Conservation (phyloP, 2,888 invertebrate genomes). For the Margaritifera margaritifera region DNA sequence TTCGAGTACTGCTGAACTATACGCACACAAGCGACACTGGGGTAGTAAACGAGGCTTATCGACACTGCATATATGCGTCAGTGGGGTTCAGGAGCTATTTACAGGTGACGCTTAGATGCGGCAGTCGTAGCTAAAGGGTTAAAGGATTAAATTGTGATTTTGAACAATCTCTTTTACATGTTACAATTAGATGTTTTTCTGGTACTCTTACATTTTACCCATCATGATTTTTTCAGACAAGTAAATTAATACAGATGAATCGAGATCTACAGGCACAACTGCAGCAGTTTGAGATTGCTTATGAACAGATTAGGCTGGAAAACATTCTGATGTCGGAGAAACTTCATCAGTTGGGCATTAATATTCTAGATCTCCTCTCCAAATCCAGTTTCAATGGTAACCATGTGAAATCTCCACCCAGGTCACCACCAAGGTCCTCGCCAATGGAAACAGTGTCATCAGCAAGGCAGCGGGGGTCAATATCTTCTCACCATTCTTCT, state of each 20-base stretch:
- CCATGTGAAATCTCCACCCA: slow-evolving; percentile 22
- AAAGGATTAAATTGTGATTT: no score
- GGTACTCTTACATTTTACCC: not conserved
- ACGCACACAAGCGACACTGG: no score
- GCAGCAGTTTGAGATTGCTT: slow-evolving; percentile 55
- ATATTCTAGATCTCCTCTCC: slow-evolving; percentile 46
- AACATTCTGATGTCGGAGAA: slow-evolving; percentile 54
- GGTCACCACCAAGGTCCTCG: slow-evolving; percentile 27
- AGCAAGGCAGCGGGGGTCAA: slow-evolving; percentile 11
- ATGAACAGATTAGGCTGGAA: slow-evolving; percentile 54
- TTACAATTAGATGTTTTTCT: not conserved
- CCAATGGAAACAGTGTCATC: slow-evolving; percentile 25
- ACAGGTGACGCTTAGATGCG: no score
- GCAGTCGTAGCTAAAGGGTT: no score
- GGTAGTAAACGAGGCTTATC: no score
- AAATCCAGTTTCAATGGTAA: slow-evolving; percentile 36
- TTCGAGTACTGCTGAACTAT: no score
- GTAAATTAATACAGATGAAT: slow-evolving; percentile 45
- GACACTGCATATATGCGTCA: no score
- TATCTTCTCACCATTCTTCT: no score
- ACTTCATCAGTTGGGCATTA: slow-evolving; percentile 47
- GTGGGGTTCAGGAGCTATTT: no score
- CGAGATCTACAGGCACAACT: slow-evolving; percentile 49
- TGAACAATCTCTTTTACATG: slow-evolving; percentile 3
- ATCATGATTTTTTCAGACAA: slow-evolving; percentile 34